A percentile compares a stretch with the other conserved stretches of the same genome.
Evolutionary conservation across 2,797 vertebrate genomes (phyloP).

Genomic region (Meriones psammophilus): DNA sequence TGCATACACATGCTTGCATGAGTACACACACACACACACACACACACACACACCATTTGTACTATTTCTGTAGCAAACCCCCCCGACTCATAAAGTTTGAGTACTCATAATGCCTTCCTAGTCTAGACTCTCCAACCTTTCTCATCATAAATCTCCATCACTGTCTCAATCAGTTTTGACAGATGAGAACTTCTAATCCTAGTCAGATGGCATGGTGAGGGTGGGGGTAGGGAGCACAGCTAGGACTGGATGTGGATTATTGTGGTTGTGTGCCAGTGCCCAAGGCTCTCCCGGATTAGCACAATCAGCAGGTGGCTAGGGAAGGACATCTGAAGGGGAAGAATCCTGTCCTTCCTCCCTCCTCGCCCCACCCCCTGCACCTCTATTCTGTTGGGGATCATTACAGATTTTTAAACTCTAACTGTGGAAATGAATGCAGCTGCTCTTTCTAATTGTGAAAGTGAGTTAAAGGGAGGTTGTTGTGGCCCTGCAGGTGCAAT

Average conservation of each 20-base stretch:
- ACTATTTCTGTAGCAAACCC: conserved; percentile 25
- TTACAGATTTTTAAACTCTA: conserved; percentile 82
- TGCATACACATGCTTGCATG: neutral
- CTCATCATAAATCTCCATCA: conserved; percentile 54
- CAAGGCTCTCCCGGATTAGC: conserved; percentile 27
- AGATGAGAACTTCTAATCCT: conserved; percentile 59
- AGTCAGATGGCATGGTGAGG: neutral
- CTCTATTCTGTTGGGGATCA: conserved; percentile 80
- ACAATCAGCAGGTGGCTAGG: conserved; percentile 77
- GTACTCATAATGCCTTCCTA: neutral
- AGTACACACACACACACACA: neutral
- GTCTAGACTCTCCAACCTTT: conserved; percentile 28
- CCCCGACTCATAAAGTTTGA: conserved; percentile 20
- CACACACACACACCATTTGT: neutral
- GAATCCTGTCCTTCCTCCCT: conserved; percentile 64
- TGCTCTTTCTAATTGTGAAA: conserved; percentile 80
- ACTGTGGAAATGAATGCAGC: conserved; percentile 68
- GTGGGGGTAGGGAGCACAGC: neutral
- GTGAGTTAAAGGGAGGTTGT: conserved; percentile 83
- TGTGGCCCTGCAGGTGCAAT: conserved; percentile 77
- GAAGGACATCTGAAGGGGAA: conserved; percentile 78
- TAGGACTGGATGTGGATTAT: neutral
- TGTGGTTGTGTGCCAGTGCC: neutral
- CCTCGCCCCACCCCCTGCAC: conserved; percentile 33
- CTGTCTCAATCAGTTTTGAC: conserved; percentile 51